Evolutionary conservation across 2,797 vertebrate species (phyloP), one percentile per base, ranked within the genome.

Genomic region (Pangasius mekongensis): DNA sequence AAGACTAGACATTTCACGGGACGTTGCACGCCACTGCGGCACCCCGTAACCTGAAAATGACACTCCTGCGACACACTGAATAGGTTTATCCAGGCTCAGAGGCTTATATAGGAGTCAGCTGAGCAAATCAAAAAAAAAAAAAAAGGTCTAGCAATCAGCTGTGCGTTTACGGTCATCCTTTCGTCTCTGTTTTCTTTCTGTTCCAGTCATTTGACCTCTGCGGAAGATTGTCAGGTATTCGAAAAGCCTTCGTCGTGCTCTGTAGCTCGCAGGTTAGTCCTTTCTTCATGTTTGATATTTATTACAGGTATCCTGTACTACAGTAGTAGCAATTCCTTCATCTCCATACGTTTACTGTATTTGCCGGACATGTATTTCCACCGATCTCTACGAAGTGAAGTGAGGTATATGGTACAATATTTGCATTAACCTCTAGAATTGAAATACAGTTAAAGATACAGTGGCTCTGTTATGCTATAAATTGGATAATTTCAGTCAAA

Each of bases 171-270:
- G 0, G 5, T 47, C 39, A 47, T 47, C 36, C 18, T 76, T 76
- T 27, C 30, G 13, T 74, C 22, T n/a, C 7, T 33, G 7, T 33
- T 14, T 20, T 85, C 33, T 77, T 33, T 43, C 36, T 33, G n/a
- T 95, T 96, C 73, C 95, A 99, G 98, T 98, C 97, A 1, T 98
- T 99, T 81, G 98, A 99, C 93, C 96, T 99, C 92, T 99, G 98
- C 89, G 97, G 98, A 84, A 97, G 97, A 0, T 87, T 99, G 84
- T 98, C 97, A 0, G 97, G 97, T 11, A 95, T 99, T 81, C 95
- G 97, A 78, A 99, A 98, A 93, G 98, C 98, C 0, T 85, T 98
- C 89, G 96, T 95, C 83, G 94, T 98, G 76, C 96, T 99, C n/a
- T 99, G 98, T 91, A 97, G 96, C 87, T 95, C 97, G n/a, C 98